phyloP scores from a whole-genome alignment of 1,140 invertebrate species.

The Platyura marginata region DNA sequence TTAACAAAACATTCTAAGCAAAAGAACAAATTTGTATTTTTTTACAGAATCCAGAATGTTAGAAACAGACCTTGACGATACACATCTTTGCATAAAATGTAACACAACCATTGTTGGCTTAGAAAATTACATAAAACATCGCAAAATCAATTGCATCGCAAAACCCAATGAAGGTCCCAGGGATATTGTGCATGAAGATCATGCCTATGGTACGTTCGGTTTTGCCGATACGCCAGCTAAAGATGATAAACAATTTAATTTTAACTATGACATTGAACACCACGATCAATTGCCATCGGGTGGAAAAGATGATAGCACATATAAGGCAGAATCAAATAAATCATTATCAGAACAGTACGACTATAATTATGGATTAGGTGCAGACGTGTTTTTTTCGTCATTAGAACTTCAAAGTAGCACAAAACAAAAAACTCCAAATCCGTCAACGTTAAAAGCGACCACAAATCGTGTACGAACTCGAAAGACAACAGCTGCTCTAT shows the following conservation, averaged over 20 bases:
- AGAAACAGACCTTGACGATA: slow-evolving; percentile 55
- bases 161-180: slow-evolving; percentile 9
- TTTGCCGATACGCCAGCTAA: slow-evolving; percentile 27
- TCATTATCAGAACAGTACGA: slow-evolving; percentile 16
- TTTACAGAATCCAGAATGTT: slow-evolving; percentile 6
- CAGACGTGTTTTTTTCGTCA: slow-evolving; percentile 70
- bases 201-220: slow-evolving; percentile 14
- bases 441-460: slow-evolving; percentile 23
- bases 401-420: slow-evolving; percentile 62
- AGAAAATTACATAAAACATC: slow-evolving; percentile 62
- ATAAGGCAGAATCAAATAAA: slow-evolving; percentile 8
- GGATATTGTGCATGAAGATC: slow-evolving; percentile 15
- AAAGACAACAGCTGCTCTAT: slow-evolving; percentile 24
- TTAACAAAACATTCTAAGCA: too few relatives aligned
- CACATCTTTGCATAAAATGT: slow-evolving; percentile 72
- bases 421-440: slow-evolving; percentile 29
- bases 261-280: slow-evolving; percentile 1
- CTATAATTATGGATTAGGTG: slow-evolving; percentile 36
- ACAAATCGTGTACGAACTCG: slow-evolving; percentile 21
- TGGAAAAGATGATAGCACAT: background rate
- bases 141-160: slow-evolving; percentile 41
- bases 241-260: slow-evolving; percentile 7
- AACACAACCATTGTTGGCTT: slow-evolving; percentile 59
- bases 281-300: background rate
- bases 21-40: background rate